Evolutionary conservation across 2,888 invertebrate genomes (phyloP).

Genomic region (Bedellia somnulentella): DNA sequence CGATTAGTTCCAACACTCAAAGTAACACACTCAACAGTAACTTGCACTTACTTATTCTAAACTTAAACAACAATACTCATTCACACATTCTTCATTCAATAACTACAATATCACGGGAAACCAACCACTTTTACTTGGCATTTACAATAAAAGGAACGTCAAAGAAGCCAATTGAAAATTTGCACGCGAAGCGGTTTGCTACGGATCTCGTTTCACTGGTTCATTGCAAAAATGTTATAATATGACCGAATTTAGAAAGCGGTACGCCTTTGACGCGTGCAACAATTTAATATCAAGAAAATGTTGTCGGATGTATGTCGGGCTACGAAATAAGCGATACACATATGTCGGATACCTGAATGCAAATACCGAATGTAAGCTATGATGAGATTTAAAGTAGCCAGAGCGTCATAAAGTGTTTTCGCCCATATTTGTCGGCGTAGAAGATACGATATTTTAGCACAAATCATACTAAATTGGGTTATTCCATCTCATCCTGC

Average conservation of each 20-base stretch:
- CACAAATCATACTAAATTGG: too few relatives aligned
- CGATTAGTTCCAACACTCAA: too few relatives aligned
- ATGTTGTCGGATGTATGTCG: constrained; percentile 10
- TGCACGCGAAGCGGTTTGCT: background rate
- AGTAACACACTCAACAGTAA: constrained; percentile 14
- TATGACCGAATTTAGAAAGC: constrained; percentile 28
- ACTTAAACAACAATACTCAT: constrained; percentile 6
- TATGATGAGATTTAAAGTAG: too few relatives aligned
- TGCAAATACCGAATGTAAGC: too few relatives aligned
- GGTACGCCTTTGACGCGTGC: constrained; percentile 32
- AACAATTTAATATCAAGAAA: too few relatives aligned
- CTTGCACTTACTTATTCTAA: constrained; percentile 10
- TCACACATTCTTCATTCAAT: constrained; percentile 1
- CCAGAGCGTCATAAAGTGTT: too few relatives aligned
- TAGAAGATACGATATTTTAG: too few relatives aligned
- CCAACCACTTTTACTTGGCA: background rate
- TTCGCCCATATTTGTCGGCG: too few relatives aligned
- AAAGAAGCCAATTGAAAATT: background rate
- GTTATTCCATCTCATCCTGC: too few relatives aligned
- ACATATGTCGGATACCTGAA: too few relatives aligned
- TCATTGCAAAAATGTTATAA: constrained; percentile 12
- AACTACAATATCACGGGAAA: background rate
- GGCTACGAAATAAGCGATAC: constrained; percentile 12
- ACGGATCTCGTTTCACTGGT: background rate
- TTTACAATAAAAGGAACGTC: background rate